Evolutionary conservation across 2,113 vertebrate genomes (phyloP), one percentile per base, ranked within the genome.

Genomic region (Ibidorhyncha struthersii): DNA sequence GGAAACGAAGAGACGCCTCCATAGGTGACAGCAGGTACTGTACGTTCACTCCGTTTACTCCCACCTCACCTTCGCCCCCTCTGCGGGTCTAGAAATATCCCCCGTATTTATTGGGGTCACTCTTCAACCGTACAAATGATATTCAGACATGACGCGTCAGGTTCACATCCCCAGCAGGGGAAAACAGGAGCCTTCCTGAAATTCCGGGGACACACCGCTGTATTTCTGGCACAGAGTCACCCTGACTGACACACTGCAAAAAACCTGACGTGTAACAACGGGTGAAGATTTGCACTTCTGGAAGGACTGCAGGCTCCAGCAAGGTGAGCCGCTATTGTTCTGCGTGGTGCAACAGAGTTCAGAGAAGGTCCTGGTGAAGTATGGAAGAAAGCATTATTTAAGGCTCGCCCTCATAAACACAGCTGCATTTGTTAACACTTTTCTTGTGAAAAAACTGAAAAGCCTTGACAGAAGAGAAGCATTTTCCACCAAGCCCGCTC

Each of bases 21-120:
- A 14, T 1, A 53, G 15, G 5, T 4, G 27, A 27, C 0, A n/a
- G 55, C 15, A 40, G 27, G 17, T 4, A 15, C 14, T 17, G 5
- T 20, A 9, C 10, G 7, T 25, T 56, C 30, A 9, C 22, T 11
- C 32, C 25, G 23, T 72, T 50, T 45, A 15, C 52, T 36, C 27
- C 29, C 62, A 30, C 18, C 27, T 32, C 12, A 23, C 50, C n/a
- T 6, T 41, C 81, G 36, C 26, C 34, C 34, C 30, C 36, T 14
- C 29, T 7, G 8, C 3, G 56, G 59, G 43, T 8, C 25, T 6
- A 53, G 58, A 36, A 30, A 41, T 16, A 53, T 11, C 30, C 36
- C 59, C n/a, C 8, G 1, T 10, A 6, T 10, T 34, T 45, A 50
- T 0, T 20, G 10, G 32, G 47, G 23, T 27, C 3, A 0, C 41